These are phyloP conservation scores for Lytechinus pictus DNA, from an alignment of 35 echinoderm and acorn worm genomes.

Conservation along the genomic window DNA sequence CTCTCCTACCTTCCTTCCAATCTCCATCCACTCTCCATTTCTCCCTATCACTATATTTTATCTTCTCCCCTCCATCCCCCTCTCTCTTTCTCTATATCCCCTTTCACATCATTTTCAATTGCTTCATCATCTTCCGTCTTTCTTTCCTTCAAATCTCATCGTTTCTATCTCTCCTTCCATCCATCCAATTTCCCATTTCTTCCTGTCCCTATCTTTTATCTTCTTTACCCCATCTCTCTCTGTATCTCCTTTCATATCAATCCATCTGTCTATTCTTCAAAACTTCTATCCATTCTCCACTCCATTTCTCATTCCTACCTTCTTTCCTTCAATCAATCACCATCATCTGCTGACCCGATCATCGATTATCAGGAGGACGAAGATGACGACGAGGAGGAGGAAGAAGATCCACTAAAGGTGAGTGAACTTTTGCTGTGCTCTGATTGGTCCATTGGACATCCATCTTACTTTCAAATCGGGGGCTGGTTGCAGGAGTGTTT, in stretches of 20 bases:
- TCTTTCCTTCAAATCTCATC: background rate
- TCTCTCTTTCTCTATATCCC: too few relatives aligned
- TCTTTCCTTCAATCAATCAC: background rate
- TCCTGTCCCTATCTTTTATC: background rate
- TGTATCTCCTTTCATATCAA: background rate
- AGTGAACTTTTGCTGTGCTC: slow-evolving; percentile 12
- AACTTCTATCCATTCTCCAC: background rate
- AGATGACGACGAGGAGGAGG: slow-evolving; percentile 40
- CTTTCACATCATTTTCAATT: too few relatives aligned
- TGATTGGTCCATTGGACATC: background rate
- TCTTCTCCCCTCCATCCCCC: too few relatives aligned
- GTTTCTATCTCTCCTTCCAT: background rate
- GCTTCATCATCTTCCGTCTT: background rate
- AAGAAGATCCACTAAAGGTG: slow-evolving; percentile 35
- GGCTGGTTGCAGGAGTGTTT: too few relatives aligned
- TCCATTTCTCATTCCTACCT: background rate
- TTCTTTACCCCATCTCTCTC: background rate
- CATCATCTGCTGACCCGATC: background rate
- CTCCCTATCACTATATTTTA: too few relatives aligned
- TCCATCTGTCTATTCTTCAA: background rate
- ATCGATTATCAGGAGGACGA: slow-evolving; percentile 19
- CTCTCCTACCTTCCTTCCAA: background rate
- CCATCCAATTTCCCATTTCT: background rate
- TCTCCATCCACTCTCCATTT: background rate
- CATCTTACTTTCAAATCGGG: too few relatives aligned